These are phyloP conservation scores for Yponomeuta cagnagella DNA, from an alignment of 2,888 invertebrate genomes.

Conservation along the genomic window DNA sequence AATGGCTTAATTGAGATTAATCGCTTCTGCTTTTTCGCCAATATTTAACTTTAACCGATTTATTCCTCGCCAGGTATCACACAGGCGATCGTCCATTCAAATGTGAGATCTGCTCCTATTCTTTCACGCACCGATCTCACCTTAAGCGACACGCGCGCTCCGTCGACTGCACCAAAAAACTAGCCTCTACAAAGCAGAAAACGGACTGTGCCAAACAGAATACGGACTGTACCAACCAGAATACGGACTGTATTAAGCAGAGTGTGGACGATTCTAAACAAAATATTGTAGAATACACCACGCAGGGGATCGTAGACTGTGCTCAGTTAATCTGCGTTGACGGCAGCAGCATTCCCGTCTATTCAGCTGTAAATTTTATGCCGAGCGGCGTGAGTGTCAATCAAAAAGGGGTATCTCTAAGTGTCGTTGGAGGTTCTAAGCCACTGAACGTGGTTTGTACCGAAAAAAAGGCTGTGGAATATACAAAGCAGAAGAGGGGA, in stretches of 20 bases:
- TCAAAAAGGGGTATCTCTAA: no score
- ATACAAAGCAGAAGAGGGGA: background rate
- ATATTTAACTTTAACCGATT: background rate
- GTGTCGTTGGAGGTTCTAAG: no score
- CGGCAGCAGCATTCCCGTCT: no score
- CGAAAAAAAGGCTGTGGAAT: background rate
- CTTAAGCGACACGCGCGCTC: conserved; percentile 42
- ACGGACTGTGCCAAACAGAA: background rate
- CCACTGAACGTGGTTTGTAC: no score
- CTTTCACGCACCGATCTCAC: conserved; percentile 49
- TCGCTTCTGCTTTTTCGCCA: no score
- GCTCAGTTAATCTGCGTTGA: no score
- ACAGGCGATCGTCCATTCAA: conserved; percentile 49
- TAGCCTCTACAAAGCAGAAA: background rate
- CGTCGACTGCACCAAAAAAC: conserved; percentile 18
- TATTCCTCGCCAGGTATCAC: conserved; percentile 40
- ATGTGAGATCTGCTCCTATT: conserved; percentile 43
- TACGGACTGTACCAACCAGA: background rate
- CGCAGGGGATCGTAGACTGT: background rate
- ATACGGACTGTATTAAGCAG: background rate
- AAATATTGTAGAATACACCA: background rate
- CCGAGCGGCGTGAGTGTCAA: no score
- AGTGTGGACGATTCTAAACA: background rate
- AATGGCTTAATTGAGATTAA: no score
- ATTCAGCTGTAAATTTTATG: no score